Evolutionary conservation across 2,113 vertebrate species (phyloP).

Genomic region (Platichthys stellatus): DNA sequence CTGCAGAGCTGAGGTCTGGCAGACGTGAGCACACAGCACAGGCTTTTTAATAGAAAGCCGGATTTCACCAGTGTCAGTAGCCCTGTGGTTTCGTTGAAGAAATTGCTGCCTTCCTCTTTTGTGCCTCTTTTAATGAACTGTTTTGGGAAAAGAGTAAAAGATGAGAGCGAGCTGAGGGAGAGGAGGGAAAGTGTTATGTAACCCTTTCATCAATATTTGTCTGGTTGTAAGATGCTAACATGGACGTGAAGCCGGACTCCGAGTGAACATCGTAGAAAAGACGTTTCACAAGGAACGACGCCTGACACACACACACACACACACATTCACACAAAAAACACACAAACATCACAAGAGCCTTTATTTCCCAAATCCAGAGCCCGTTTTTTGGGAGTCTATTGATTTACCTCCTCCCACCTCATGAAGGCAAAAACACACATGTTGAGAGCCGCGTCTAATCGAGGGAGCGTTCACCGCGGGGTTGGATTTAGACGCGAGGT

Average conservation of each 20-base stretch:
- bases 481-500: slow-evolving; percentile 52
- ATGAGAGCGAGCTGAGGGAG: slow-evolving; percentile 9
- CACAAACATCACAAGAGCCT: neutral
- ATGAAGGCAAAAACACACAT: slow-evolving; percentile 50
- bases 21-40: slow-evolving; percentile 43
- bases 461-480: slow-evolving; percentile 36
- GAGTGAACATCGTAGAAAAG: too few species aligned
- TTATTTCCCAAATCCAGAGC: slow-evolving; percentile 16
- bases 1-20: slow-evolving; percentile 24
- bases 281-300: too few species aligned
- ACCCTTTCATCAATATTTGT: slow-evolving; percentile 39
- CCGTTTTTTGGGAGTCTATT: slow-evolving; percentile 35
- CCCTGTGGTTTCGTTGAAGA: slow-evolving; percentile 20
- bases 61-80: slow-evolving; percentile 30
- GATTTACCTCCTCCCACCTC: slow-evolving; percentile 50
- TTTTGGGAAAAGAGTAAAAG: slow-evolving; percentile 38
- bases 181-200: slow-evolving; percentile 24
- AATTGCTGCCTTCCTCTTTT: slow-evolving; percentile 40
- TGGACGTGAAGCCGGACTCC: neutral
- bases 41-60: slow-evolving; percentile 42
- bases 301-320: neutral
- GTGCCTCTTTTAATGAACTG: slow-evolving; percentile 65
- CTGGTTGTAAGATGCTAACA: slow-evolving; percentile 39
- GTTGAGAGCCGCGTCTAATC: slow-evolving; percentile 62
- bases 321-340: neutral